Base-by-base conservation (phyloP, 2,797 vertebrate genomes). In the Neosalanx taihuensis region DNA sequence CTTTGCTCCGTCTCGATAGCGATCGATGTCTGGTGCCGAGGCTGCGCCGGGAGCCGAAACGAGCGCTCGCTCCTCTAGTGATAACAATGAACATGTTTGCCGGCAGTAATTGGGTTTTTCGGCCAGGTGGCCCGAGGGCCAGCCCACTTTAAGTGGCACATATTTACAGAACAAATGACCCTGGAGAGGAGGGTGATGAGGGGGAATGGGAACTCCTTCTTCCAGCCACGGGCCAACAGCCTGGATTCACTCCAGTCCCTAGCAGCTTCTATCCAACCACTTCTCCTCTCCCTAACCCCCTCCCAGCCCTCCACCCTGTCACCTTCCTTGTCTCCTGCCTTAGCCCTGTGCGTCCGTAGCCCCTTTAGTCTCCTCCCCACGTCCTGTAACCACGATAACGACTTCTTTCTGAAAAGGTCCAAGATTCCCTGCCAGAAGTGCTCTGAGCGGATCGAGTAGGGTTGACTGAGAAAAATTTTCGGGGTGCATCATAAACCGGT, bases 101-200 rank as follows among this genome's bases (percentile, higher is more conserved):
- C 83, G 89, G 85, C 86, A 88, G 86, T 93, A 92, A 93, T 93
- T 92, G 90, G 86, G 89, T 92, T 92, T 46, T 91, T 83, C 87
- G 88, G 88, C 74, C 63, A 82, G 79, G 81, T 86, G 85, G 87
- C 85, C 65, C 83, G 89, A 88, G 84, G 83, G 80, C 84, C 89
- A 83, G 79, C 88, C 85, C 83, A 76, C 87, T 89, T 80, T 89
- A 92, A 90, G 84, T 87, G 87, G 81, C 83, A 84, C 74, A 78
- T 92, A 91, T 93, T 92, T 92, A 90, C 90, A 89, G 88, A 91
- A 89, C 89, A 92, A 92, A 93, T 92, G 86, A 91, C 88, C 85
- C 85, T 73, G 78, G 51, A 58, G 51, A 68, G 49, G 17, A 26
- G 53, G 46, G 5, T 12, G 41, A 29, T 20, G 46, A 17, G 64